Evolutionary conservation across 2,888 invertebrate species (phyloP), one percentile per base, ranked within the genome.

Genomic region (Mimumesa dahlbomi): DNA sequence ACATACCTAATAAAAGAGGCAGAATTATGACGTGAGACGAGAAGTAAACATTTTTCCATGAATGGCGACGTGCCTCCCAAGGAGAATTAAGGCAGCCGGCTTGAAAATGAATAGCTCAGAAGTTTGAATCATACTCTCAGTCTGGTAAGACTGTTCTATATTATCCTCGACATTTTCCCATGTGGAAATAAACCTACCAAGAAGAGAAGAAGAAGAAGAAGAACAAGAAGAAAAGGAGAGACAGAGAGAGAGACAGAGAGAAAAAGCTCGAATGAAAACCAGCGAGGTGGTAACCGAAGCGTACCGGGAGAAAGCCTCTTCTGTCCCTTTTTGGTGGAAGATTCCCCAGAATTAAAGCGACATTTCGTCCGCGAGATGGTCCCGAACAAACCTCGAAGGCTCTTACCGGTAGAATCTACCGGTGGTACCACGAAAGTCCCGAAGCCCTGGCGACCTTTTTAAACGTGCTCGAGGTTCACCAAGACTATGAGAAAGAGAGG

Each of bases 281-380:
- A 56, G 13, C 36, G 50, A 56, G 61, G 22, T 29, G 62, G 70
- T 22, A 62, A 62, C 43, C 46, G 52, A 45, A 59, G 59, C 57
- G 57, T 66, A 42, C 38, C 40, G 52, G 25, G 42, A 58, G 49
- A 59, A 62, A 50, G 54, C 40, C 61, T 40, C 50, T 53, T 54
- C 49, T 34, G 16, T 48, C 34, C 54, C 45, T 58, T 36, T 56
- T 45, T 58, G 46, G 45, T 38, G 45, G 69, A 69, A 66, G 63
- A 69, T 75, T 49, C 66, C 25, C 54, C 64, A 49, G 64, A 72
- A 75, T 77, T 77, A 73, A 75, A 68, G 42, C 46, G 66, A 61
- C 58, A 45, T 68, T 58, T 57, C 63, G 63, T 38, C 45, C 61
- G 31, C 14, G 56, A 31, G 43, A 38, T 16, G 21, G 18, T 11